These are phyloP conservation scores for Enteromius treurensis DNA, from an alignment of 2,797 vertebrate species.

Conservation along the genomic window DNA sequence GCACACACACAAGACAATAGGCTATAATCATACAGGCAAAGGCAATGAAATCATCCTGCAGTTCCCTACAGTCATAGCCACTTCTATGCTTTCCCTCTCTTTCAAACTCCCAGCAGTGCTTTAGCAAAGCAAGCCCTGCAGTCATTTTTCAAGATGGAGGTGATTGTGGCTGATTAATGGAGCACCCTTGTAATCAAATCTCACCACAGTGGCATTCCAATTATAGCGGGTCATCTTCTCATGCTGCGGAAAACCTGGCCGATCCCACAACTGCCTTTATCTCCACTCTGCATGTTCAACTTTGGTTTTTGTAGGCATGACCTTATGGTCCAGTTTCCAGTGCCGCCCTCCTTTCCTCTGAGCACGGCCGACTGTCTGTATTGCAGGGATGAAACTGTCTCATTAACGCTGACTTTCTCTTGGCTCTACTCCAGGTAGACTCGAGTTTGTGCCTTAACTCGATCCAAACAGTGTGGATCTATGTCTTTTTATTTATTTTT, in stretches of 20 bases:
- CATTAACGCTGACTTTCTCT: constrained; percentile 70
- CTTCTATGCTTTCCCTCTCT: constrained; percentile 1
- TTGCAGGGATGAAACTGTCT: constrained; percentile 67
- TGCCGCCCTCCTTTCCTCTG: not conserved
- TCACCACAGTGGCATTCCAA: constrained; percentile 34
- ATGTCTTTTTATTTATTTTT: not conserved
- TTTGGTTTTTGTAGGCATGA: constrained; percentile 31
- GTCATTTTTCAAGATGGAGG: constrained; percentile 45
- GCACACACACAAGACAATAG: constrained; percentile 49
- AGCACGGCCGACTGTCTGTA: constrained; percentile 22
- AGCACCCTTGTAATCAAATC: constrained; percentile 34
- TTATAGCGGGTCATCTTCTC: constrained; percentile 42
- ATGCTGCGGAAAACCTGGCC: constrained; percentile 6
- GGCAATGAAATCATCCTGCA: constrained; percentile 47
- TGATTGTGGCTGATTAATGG: constrained; percentile 49
- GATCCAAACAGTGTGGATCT: constrained; percentile 52
- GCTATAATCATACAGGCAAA: constrained; percentile 59
- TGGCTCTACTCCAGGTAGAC: constrained; percentile 67
- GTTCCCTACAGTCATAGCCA: constrained; percentile 32
- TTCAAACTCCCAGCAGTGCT: constrained; percentile 34
- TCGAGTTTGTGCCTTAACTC: constrained; percentile 52
- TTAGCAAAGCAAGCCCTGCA: constrained; percentile 10
- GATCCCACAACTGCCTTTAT: constrained; percentile 8
- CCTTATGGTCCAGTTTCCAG: not conserved
- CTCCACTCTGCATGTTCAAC: constrained; percentile 11